phyloP scores from a whole-genome alignment of 2,888 invertebrate species.

The Scaptomyza cyrtandrae region DNA sequence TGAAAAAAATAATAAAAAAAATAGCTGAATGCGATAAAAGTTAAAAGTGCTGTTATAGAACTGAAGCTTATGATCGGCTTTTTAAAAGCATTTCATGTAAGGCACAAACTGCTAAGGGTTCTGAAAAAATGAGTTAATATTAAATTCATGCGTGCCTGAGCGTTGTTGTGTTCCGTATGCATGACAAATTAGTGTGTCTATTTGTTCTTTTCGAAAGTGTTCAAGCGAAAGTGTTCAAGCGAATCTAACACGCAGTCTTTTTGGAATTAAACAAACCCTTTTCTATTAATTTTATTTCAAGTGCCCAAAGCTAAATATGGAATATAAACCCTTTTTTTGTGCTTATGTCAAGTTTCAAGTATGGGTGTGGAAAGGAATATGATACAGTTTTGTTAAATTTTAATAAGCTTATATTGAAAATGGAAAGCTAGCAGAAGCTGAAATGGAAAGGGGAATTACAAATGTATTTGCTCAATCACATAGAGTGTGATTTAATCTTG shows the following conservation, averaged over 20 bases:
- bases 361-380: neutral
- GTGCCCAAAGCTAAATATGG: neutral
- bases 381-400: neutral
- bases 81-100: constrained; percentile 69
- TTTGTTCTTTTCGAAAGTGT: neutral
- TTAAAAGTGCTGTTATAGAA: constrained; percentile 57
- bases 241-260: neutral
- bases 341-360: neutral
- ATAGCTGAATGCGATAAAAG: constrained; percentile 41
- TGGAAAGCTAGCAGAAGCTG: constrained; percentile 2
- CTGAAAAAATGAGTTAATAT: constrained; percentile 12
- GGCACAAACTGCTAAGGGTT: constrained; percentile 53
- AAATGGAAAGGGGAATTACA: neutral
- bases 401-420: neutral
- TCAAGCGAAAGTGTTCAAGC: neutral
- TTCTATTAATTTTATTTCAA: neutral
- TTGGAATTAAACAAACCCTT: neutral
- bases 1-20: constrained; percentile 16
- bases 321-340: neutral
- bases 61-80: constrained; percentile 68
- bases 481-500: constrained; percentile 12
- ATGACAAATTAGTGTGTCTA: too few relatives aligned
- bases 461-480: constrained; percentile 4
- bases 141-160: neutral
- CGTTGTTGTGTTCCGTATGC: neutral